These are phyloP conservation scores for Tringa solitaria DNA, from an alignment of 2,113 vertebrate species.

Conservation along the genomic window DNA sequence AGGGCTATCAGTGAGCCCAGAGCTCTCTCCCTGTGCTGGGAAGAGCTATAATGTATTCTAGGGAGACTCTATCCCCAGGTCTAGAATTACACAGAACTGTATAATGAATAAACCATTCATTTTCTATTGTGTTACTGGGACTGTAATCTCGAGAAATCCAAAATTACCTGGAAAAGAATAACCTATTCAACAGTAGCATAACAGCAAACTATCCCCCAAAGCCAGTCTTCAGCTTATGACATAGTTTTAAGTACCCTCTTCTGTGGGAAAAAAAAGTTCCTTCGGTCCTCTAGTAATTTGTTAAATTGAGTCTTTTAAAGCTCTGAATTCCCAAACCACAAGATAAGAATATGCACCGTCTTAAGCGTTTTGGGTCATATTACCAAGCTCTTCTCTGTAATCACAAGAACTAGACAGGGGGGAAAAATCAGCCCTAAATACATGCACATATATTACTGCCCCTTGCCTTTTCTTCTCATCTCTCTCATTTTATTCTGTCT, in stretches of 20 bases:
- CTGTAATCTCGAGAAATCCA: not conserved
- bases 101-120: slow-evolving; percentile 18
- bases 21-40: not conserved
- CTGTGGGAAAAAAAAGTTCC: not conserved
- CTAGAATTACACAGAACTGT: not conserved
- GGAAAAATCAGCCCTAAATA: not conserved
- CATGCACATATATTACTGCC: not conserved
- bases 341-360: not conserved
- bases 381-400: not conserved
- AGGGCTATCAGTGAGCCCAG: not conserved
- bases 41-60: not conserved
- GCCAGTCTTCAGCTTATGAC: not conserved
- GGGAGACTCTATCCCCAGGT: not conserved
- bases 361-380: not conserved
- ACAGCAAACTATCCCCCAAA: not conserved
- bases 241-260: not conserved
- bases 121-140: not conserved
- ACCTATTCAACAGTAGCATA: not conserved
- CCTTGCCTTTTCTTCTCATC: not conserved
- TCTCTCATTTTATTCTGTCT: not conserved
- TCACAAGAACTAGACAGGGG: not conserved
- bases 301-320: slow-evolving; percentile 4
- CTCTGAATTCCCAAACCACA: not conserved
- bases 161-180: not conserved
- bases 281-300: not conserved